A percentile compares a stretch with the other conserved stretches of the same genome.
Evolutionary conservation across 2,113 vertebrate species (phyloP).

Genomic region (Meleagris gallopavo): DNA sequence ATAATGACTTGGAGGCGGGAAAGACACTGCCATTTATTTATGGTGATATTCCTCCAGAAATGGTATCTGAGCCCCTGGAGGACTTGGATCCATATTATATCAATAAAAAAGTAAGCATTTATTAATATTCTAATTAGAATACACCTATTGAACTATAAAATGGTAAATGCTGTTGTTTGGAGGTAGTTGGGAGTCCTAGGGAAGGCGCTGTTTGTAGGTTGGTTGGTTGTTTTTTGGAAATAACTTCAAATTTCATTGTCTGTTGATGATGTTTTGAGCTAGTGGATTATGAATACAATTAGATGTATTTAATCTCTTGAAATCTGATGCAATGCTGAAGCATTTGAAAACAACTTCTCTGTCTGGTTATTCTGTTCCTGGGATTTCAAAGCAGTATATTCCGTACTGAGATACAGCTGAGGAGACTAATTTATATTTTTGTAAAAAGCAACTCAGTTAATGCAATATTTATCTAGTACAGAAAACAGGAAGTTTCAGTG

Average conservation of each 20-base stretch:
- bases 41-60: conserved; percentile 86
- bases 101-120: conserved; percentile 88
- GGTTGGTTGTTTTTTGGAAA: background rate
- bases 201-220: background rate
- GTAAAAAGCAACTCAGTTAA: background rate
- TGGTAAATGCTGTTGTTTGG: background rate
- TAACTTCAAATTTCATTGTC: background rate
- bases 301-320: background rate
- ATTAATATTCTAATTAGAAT: background rate
- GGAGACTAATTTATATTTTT: background rate
- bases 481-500: background rate
- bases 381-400: background rate
- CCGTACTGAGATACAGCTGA: background rate
- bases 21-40: conserved; percentile 92
- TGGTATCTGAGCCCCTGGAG: conserved; percentile 91
- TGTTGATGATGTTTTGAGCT: background rate
- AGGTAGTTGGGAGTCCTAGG: background rate
- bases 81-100: conserved; percentile 93
- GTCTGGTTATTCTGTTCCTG: background rate
- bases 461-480: background rate
- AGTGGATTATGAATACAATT: background rate
- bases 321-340: background rate
- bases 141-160: background rate
- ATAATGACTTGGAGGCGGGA: conserved; percentile 89
- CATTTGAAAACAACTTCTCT: background rate